phyloP scores from a whole-genome alignment of 2,797 vertebrate genomes.

The Momotus momota region DNA sequence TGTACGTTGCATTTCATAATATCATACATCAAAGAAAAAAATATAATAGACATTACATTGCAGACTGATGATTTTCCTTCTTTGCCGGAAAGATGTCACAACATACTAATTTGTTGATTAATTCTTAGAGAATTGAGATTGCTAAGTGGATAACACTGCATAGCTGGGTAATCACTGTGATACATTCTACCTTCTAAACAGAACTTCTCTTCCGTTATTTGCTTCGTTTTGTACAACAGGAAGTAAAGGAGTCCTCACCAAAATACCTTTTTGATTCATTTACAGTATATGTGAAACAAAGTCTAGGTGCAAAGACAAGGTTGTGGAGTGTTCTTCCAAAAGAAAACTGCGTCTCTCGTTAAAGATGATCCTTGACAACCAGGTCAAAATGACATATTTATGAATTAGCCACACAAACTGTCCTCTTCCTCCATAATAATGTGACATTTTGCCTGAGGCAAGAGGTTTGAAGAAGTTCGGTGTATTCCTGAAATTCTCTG shows the following conservation, averaged over 20 bases:
- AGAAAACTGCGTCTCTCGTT: background rate
- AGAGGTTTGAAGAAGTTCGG: background rate
- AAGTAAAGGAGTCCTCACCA: background rate
- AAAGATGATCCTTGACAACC: background rate
- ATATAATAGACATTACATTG: background rate
- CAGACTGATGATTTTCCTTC: background rate
- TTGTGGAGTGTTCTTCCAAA: background rate
- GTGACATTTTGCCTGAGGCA: background rate
- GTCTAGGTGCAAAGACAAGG: background rate
- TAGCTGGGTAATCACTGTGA: background rate
- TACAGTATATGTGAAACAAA: background rate
- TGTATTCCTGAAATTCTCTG: conserved; percentile 11
- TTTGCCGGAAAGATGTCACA: background rate
- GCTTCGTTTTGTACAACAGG: background rate
- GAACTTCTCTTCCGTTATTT: background rate
- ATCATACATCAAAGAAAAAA: background rate
- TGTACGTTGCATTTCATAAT: background rate
- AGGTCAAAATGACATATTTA: background rate
- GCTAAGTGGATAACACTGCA: background rate
- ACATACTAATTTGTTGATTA: background rate
- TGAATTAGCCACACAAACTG: background rate
- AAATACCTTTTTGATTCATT: background rate
- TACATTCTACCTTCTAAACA: background rate
- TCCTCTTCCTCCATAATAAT: background rate
- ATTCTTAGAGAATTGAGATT: background rate